Evolutionary conservation across 2,888 invertebrate species (phyloP).

Genomic region (Acronicta leporina): DNA sequence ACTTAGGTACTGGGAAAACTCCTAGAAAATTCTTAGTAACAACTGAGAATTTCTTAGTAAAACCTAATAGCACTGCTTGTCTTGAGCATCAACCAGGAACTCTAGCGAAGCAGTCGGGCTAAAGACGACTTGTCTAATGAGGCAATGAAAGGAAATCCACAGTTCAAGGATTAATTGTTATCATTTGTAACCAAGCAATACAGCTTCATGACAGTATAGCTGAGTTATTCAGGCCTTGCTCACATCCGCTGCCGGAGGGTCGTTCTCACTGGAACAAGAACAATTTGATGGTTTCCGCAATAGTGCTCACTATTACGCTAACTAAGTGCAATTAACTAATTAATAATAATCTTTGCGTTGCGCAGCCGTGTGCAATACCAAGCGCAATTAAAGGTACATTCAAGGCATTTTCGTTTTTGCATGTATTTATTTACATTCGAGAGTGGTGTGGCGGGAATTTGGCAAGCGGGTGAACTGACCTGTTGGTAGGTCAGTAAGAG

Average conservation of each 20-base stretch:
- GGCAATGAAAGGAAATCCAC: no score
- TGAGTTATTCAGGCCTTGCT: conserved; percentile 71
- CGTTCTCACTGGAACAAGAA: conserved; percentile 82
- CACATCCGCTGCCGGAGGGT: conserved; percentile 83
- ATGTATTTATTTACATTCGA: conserved; percentile 40
- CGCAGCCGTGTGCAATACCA: conserved; percentile 66
- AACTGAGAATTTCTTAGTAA: no score
- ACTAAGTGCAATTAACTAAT: conserved; percentile 71
- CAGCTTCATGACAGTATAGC: conserved; percentile 20
- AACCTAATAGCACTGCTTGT: no score
- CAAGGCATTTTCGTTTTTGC: conserved; percentile 64
- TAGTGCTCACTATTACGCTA: conserved; percentile 63
- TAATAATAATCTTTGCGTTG: conserved; percentile 66
- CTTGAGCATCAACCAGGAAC: no score
- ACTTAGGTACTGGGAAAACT: no score
- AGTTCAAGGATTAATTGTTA: background rate
- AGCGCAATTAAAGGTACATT: conserved; percentile 64
- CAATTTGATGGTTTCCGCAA: conserved; percentile 79
- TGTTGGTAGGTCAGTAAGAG: conserved; percentile 2
- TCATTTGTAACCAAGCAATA: background rate
- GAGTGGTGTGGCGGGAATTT: conserved; percentile 32
- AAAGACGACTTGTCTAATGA: no score
- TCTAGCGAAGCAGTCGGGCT: no score
- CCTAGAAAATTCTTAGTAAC: no score
- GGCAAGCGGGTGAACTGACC: conserved; percentile 18